phyloP scores from a whole-genome alignment of 2,888 invertebrate species.

The Heliconius ethilla region DNA sequence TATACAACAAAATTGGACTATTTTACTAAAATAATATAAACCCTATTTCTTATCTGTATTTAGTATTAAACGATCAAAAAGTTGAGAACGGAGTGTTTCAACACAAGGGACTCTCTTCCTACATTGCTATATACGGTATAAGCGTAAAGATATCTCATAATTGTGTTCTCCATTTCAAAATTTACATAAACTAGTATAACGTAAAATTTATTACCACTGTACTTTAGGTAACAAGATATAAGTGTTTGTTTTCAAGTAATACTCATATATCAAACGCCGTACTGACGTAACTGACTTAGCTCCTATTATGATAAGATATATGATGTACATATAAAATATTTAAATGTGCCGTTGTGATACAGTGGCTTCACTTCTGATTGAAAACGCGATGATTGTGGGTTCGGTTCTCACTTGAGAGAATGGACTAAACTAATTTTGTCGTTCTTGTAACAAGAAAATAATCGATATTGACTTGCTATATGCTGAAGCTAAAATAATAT shows the following conservation, averaged over 20 bases:
- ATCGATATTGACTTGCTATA: background rate
- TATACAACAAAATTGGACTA: no score
- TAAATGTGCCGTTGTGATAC: background rate
- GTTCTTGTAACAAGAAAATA: background rate
- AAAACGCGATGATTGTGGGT: background rate
- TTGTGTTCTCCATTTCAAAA: conserved; percentile 5
- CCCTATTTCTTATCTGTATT: background rate
- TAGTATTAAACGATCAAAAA: background rate
- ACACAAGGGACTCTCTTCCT: background rate
- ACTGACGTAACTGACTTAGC: background rate
- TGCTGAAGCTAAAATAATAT: no score
- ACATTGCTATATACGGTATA: background rate
- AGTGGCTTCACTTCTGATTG: background rate
- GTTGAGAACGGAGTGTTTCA: background rate
- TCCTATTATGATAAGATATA: conserved; percentile 11
- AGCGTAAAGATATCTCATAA: background rate
- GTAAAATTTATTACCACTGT: background rate
- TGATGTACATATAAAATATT: conserved; percentile 4
- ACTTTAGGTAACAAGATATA: conserved; percentile 21
- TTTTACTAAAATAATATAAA: no score
- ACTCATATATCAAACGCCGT: conserved; percentile 20
- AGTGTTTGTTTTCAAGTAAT: conserved; percentile 30
- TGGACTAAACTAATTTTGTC: background rate
- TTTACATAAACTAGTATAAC: background rate
- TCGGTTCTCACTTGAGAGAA: background rate